Evolutionary conservation across 2,888 invertebrate genomes (phyloP).

Genomic region (Metopia argyrocephala): DNA sequence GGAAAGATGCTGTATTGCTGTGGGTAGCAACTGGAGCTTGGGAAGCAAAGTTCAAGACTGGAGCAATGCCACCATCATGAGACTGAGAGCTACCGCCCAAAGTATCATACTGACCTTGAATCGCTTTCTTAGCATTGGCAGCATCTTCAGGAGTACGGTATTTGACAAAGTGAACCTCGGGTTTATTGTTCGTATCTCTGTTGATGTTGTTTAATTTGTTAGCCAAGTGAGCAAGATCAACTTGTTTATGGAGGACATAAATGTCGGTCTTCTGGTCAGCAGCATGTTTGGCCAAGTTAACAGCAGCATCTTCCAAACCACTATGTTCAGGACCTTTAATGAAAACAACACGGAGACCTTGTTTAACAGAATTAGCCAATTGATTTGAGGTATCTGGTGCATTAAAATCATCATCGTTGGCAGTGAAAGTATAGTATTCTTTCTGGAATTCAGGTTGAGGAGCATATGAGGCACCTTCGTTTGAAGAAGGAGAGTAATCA

Average conservation of each 20-base stretch:
- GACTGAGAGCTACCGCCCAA: constrained; percentile 70
- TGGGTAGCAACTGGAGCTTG: constrained; percentile 59
- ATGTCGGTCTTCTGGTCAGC: constrained; percentile 73
- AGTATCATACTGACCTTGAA: constrained; percentile 73
- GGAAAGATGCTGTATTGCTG: constrained; percentile 57
- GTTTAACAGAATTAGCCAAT: constrained; percentile 51
- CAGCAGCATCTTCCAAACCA: constrained; percentile 71
- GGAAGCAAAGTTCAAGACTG: constrained; percentile 73
- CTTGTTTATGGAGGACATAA: constrained; percentile 66
- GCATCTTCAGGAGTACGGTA: constrained; percentile 67
- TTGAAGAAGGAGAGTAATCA: not conserved
- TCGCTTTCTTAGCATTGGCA: constrained; percentile 72
- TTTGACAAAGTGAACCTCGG: constrained; percentile 75
- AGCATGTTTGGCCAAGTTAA: constrained; percentile 71
- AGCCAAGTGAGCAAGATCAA: constrained; percentile 71
- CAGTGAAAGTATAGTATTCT: constrained; percentile 74
- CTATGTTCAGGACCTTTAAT: constrained; percentile 76
- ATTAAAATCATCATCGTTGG: constrained; percentile 73
- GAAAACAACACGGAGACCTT: constrained; percentile 73
- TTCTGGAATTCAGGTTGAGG: constrained; percentile 71
- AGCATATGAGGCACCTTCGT: constrained; percentile 39
- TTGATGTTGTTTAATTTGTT: constrained; percentile 70
- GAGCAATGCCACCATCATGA: constrained; percentile 71
- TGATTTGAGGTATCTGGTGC: constrained; percentile 68
- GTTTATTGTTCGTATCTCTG: constrained; percentile 72